These are phyloP conservation scores for Alloplasta piceator DNA, from an alignment of 2,888 invertebrate species.

Conservation along the genomic window DNA sequence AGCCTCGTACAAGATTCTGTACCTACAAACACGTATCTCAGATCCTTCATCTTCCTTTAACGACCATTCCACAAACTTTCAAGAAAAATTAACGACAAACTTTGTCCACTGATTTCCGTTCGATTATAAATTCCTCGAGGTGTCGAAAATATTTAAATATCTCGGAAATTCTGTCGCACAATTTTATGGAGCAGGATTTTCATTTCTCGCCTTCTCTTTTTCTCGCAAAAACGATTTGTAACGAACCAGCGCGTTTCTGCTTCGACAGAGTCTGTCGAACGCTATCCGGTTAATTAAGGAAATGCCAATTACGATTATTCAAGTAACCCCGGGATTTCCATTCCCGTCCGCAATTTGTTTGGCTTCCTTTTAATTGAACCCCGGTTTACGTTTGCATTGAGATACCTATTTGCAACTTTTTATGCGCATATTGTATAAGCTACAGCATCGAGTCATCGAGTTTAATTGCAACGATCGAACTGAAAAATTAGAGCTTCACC, in stretches of 20 bases:
- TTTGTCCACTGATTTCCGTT: too few species aligned
- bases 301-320: conserved; percentile 41
- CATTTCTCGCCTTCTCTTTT: not conserved
- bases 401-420: not conserved
- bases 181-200: conserved; percentile 1
- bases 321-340: conserved; percentile 9
- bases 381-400: not conserved
- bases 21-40: not conserved
- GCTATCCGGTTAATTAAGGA: conserved; percentile 34
- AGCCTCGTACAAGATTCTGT: not conserved
- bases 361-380: conserved; percentile 39
- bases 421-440: not conserved
- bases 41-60: conserved; percentile 6
- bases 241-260: not conserved
- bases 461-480: conserved; percentile 10
- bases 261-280: not conserved
- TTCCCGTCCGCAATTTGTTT: conserved; percentile 38
- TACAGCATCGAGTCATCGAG: not conserved
- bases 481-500: conserved; percentile 15
- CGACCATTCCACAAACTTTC: conserved; percentile 12
- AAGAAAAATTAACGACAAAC: too few species aligned
- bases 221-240: conserved; percentile 13
- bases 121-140: too few species aligned
- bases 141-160: too few species aligned
- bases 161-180: not conserved